Evolutionary conservation across 2,888 invertebrate species (phyloP).

Genomic region (Lithophane ornitopus): DNA sequence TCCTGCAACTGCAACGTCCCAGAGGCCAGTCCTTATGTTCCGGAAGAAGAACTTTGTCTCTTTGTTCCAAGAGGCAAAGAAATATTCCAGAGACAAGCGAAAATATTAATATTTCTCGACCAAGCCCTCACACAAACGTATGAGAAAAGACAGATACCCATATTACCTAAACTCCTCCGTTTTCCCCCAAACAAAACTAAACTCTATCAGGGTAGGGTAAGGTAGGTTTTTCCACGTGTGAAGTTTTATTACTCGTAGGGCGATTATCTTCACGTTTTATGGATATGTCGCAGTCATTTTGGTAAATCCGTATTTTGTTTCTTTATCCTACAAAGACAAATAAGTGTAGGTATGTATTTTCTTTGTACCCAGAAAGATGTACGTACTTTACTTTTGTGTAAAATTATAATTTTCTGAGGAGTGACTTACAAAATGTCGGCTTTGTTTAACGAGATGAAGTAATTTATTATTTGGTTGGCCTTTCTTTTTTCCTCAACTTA

Average conservation of each 20-base stretch:
- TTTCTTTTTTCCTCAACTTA: conserved; percentile 14
- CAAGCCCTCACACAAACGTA: conserved; percentile 50
- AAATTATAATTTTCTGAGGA: conserved; percentile 50
- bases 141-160: conserved; percentile 66
- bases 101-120: conserved; percentile 65
- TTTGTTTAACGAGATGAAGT: conserved; percentile 43
- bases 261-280: conserved; percentile 69
- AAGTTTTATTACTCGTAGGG: conserved; percentile 55
- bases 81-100: conserved; percentile 49
- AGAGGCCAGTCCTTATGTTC: conserved; percentile 30
- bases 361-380: conserved; percentile 25
- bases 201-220: conserved; percentile 22
- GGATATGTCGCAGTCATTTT: conserved; percentile 67
- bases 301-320: conserved; percentile 69
- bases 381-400: conserved; percentile 29
- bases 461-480: conserved; percentile 40
- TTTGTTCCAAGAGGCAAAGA: conserved; percentile 53
- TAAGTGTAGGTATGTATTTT: conserved; percentile 39
- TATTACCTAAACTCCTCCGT: conserved; percentile 36
- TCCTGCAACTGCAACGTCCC: conserved; percentile 30
- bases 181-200: conserved; percentile 40
- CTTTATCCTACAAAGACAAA: conserved; percentile 62
- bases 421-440: conserved; percentile 27
- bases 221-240: conserved; percentile 36
- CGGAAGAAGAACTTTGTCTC: conserved; percentile 46